Base-by-base conservation (phyloP, 1,140 invertebrate species). In the Cotesia typhae region DNA sequence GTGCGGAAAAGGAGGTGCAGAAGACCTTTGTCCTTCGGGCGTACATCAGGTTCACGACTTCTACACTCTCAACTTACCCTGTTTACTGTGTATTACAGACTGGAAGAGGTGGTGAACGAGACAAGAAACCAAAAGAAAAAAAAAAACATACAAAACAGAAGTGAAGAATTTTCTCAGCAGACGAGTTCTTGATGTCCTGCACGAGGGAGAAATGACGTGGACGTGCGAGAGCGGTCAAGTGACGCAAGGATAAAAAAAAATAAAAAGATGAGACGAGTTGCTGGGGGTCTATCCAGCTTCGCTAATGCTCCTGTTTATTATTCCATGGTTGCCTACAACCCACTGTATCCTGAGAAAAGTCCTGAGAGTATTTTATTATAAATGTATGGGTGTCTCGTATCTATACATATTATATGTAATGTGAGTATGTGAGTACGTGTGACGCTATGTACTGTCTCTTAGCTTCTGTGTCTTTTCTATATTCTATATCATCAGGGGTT, bases 11-110 rank as follows among this genome's bases (percentile, higher is more conserved):
- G 65, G 66, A 67, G 66, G 66, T 53, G 66, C 66, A 55, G 51
- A 17, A 53, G 65, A 67, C 71, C 71, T 72, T 67, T 67, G 64
- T 67, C 63, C 36, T 57, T 63, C 52, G 17, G 28, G 53, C 57
- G 38, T 67, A 60, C 65, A 67, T 72, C 83, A 84, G 84, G 83
- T 85, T 83, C 82, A 85, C 80, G 83, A 83, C 82, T 80, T 84
- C 82, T 82, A 47, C 41, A 5, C 41, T 47, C 41, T 41, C 9
- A 28, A 84, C 79, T 78, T 77, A 75, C 70, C 67, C 67, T 69
- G 53, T 59, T 69, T 69, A 60, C 55, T 28, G 20, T 57, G 10
- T 10, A 47, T 47, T 47, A 47, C 41, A 47, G 41, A 47, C 41
- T 47, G 41, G 41, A 47, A 47, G 41, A 47, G n/a, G 67, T 17